phyloP scores from a whole-genome alignment of 2,113 vertebrate genomes.

The Sterrhoptilus dennistouni region DNA sequence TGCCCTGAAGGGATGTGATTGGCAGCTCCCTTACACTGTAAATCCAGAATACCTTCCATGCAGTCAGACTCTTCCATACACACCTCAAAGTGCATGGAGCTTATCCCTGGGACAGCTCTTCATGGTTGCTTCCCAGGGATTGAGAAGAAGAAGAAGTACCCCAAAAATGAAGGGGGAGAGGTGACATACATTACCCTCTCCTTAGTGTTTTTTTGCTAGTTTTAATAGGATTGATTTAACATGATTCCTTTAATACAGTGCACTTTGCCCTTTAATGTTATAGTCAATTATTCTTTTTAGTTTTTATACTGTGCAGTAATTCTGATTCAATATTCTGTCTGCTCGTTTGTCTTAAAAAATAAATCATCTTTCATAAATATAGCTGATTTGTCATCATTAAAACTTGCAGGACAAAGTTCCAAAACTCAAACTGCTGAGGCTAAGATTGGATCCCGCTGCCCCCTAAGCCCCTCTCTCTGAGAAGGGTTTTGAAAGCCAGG shows the following conservation, averaged over 20 bases:
- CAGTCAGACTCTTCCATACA: background rate
- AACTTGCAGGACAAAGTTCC: background rate
- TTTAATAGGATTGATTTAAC: background rate
- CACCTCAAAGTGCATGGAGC: fast-evolving
- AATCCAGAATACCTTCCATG: background rate
- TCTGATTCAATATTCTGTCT: background rate
- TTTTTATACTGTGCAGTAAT: background rate
- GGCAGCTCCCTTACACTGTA: background rate
- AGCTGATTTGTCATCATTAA: background rate
- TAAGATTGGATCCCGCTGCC: background rate
- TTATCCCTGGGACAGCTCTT: background rate
- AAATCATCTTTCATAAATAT: background rate
- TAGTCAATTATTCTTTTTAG: background rate
- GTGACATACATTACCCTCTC: background rate
- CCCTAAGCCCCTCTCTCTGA: background rate
- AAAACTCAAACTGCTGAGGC: background rate
- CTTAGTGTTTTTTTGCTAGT: background rate
- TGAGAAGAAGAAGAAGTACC: background rate
- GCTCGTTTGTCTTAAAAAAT: background rate
- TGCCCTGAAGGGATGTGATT: background rate
- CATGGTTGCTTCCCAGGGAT: background rate
- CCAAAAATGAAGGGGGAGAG: background rate
- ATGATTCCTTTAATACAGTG: background rate
- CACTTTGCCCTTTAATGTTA: background rate
- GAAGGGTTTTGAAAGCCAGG: background rate